These are phyloP conservation scores for Apostichopus parvimensis DNA, from an alignment of 35 echinoderm and acorn worm species.

Conservation along the genomic window DNA sequence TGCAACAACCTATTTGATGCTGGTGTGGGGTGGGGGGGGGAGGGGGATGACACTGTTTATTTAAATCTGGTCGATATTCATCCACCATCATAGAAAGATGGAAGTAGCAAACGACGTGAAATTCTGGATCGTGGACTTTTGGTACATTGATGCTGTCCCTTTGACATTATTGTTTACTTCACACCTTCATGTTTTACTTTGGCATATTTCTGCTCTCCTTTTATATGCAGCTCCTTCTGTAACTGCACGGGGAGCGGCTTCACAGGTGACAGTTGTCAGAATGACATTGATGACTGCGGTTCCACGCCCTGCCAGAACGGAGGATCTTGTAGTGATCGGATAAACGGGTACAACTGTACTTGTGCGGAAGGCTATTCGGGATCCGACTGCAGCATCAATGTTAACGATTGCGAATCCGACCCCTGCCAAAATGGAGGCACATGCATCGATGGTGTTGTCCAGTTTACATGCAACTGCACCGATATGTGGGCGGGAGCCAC, in stretches of 20 bases:
- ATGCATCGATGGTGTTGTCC: conserved; percentile 60
- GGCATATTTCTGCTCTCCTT: no score
- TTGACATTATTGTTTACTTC: neutral
- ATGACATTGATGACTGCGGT: conserved; percentile 74
- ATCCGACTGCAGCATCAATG: conserved; percentile 53
- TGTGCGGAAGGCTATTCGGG: conserved; percentile 76
- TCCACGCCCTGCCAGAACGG: conserved; percentile 59
- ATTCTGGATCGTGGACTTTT: no score
- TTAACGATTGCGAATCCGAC: conserved; percentile 64
- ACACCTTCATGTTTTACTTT: neutral
- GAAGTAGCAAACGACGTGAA: no score
- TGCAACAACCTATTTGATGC: no score
- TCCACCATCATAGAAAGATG: no score
- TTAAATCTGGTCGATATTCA: no score
- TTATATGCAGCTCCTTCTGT: conserved; percentile 63
- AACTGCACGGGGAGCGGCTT: conserved; percentile 77
- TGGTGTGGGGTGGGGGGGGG: no score
- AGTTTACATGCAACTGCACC: conserved; percentile 58
- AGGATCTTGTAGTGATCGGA: conserved; percentile 61
- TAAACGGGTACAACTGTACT: conserved; percentile 72
- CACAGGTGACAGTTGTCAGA: conserved; percentile 56
- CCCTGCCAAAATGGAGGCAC: conserved; percentile 69
- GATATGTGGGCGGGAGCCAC: conserved; percentile 48
- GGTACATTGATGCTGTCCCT: neutral
- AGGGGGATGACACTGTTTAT: no score